Evolutionary conservation across 1,140 invertebrate genomes (phyloP), one percentile per base, ranked within the genome.

Genomic region (Rhopalosiphum padi): DNA sequence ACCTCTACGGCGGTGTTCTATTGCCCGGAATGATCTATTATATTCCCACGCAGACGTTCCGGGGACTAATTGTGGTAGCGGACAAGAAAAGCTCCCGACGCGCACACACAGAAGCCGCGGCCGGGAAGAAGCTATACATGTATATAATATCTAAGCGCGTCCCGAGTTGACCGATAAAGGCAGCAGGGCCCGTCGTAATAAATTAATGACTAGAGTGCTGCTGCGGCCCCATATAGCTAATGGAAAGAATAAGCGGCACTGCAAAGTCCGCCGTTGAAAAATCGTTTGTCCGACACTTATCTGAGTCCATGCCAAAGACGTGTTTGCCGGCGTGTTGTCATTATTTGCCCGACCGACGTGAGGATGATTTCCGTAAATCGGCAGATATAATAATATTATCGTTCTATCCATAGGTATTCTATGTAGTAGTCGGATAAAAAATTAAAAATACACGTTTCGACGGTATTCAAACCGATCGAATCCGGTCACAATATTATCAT

Each of bases 201-300:
- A 91, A 91, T 91, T 91, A 91, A 91, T 82, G 90, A 91, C 22
- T 9, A 91, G 48, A 91, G 43, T 51, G 90, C 55, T 68, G 8
- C 5, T 68, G 9, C 30, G 3, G 30, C 30, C 11, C 4, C 15
- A 5, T 77, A 77, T 77, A 43, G 90, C 68, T 91, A 91, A 91
- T 82, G 90, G 43, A 48, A 83, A 91, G 41, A 51, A 82, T 23
- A 30, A 43, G 43, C 3, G 60, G 60, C 30, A n/a, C 30, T 15
- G 60, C 15, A 15, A 91, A 48, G 22, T 77, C 46, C 21, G 2
- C 41, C 21, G 55, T n/a, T 48, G 90, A 91, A 91, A 91, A 91
- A 77, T 82, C 55, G 60, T 46, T 91, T 82, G 8, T 77, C 55
- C 9, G 18, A 9, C 43, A 30, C 41, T 25, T n/a, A 46, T 91